A percentile compares a stretch with the other conserved stretches of the same genome.
These are phyloP conservation scores for Agrotis segetum DNA, from an alignment of 2,888 invertebrate species.

Conservation along the genomic window DNA sequence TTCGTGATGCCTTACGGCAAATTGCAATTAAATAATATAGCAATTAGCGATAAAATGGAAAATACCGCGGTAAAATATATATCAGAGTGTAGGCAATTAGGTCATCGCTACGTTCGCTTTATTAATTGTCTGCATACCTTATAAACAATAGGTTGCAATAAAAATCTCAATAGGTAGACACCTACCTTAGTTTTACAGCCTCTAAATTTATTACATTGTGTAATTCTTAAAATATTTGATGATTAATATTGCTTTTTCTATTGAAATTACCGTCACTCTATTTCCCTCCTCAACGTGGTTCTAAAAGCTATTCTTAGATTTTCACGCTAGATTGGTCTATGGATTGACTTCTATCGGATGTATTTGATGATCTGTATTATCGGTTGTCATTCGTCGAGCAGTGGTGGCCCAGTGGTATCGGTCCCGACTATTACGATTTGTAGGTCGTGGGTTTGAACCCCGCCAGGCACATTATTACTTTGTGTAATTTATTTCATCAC, in stretches of 20 bases:
- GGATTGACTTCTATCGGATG: conserved; percentile 46
- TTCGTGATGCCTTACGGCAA: conserved; percentile 64
- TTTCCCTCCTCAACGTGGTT: conserved; percentile 67
- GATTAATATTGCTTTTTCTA: too few species aligned
- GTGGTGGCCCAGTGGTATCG: too few species aligned
- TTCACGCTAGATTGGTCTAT: conserved; percentile 77
- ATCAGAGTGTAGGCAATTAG: conserved; percentile 26
- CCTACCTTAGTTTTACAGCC: neutral
- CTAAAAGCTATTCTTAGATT: conserved; percentile 66
- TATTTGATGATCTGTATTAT: neutral
- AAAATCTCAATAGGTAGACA: neutral
- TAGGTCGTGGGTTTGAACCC: too few species aligned
- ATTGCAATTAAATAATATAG: conserved; percentile 53
- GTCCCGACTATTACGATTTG: too few species aligned
- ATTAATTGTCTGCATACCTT: conserved; percentile 1
- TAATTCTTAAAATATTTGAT: too few species aligned
- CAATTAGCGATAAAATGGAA: conserved; percentile 59
- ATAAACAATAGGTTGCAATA: conserved; percentile 17
- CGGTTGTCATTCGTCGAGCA: too few species aligned
- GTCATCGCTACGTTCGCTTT: conserved; percentile 36
- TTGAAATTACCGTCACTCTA: conserved; percentile 67
- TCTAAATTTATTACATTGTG: neutral
- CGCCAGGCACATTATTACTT: too few species aligned
- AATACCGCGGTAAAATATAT: conserved; percentile 48
- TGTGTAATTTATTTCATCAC: too few species aligned